A percentile compares a stretch with the other conserved stretches of the same genome.
Conservation (phyloP, 2,797 vertebrate genomes). For the Anas acuta region DNA sequence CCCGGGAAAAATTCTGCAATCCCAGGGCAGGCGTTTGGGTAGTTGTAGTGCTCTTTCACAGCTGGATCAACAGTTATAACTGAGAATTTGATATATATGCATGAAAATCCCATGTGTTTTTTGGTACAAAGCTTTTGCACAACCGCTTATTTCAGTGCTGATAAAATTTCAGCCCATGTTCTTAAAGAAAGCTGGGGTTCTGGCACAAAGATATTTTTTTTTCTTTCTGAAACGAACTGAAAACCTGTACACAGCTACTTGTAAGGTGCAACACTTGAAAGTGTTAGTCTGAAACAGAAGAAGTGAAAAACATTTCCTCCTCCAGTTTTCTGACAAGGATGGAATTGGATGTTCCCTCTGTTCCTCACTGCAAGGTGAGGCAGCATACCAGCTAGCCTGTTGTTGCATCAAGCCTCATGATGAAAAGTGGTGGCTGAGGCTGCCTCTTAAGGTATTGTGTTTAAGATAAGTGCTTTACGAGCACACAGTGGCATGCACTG, state of each 20-base stretch:
- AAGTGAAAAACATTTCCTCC: not conserved
- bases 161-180: not conserved
- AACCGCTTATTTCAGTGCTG: not conserved
- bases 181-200: not conserved
- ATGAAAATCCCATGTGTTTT: not conserved
- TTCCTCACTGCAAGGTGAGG: not conserved
- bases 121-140: not conserved
- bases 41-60: not conserved
- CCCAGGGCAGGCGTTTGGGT: not conserved
- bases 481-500: not conserved
- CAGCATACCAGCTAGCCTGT: not conserved
- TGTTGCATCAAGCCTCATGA: not conserved
- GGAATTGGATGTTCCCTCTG: not conserved
- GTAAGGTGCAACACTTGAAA: not conserved
- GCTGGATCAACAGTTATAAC: not conserved
- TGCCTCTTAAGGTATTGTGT: not conserved
- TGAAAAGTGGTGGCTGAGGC: not conserved
- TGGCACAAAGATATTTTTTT: not conserved
- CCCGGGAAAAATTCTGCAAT: not conserved
- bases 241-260: not conserved
- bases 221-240: not conserved
- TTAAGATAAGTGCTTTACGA: not conserved
- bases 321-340: not conserved
- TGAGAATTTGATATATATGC: not conserved
- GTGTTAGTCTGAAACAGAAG: not conserved